Percentiles rank a stretch among this genome's conserved stretches.
Conservation (phyloP, 2,888 invertebrate genomes). For the Sminthurinus aureus region DNA sequence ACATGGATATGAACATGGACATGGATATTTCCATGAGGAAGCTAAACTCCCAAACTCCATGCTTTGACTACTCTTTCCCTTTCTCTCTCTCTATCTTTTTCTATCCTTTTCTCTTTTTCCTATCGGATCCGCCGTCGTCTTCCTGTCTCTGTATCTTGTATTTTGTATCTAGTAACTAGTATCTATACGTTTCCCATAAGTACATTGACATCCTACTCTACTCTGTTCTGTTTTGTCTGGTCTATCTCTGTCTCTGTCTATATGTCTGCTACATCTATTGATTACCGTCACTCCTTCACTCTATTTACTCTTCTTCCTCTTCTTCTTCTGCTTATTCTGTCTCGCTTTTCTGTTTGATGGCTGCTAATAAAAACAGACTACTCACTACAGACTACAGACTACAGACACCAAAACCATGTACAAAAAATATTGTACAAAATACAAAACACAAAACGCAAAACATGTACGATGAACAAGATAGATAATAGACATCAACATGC, state of each 20-base stretch:
- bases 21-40: background rate
- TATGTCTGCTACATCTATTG: background rate
- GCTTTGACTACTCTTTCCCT: background rate
- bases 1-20: no score
- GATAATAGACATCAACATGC: no score
- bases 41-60: background rate
- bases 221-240: background rate
- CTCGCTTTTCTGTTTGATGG: background rate
- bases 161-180: background rate
- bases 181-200: no score
- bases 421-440: no score
- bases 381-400: background rate
- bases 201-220: background rate
- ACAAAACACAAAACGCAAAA: no score
- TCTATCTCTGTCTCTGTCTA: no score
- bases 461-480: no score
- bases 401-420: background rate
- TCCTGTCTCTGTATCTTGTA: constrained; percentile 1
- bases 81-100: constrained; percentile 10
- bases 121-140: background rate
- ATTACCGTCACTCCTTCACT: constrained; percentile 2
- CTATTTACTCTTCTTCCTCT: constrained; percentile 9
- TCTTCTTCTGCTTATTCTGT: background rate
- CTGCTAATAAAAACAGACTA: background rate
- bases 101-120: background rate